Evolutionary conservation across 1,140 invertebrate genomes (phyloP).

Genomic region (Spodoptera frugiperda): DNA sequence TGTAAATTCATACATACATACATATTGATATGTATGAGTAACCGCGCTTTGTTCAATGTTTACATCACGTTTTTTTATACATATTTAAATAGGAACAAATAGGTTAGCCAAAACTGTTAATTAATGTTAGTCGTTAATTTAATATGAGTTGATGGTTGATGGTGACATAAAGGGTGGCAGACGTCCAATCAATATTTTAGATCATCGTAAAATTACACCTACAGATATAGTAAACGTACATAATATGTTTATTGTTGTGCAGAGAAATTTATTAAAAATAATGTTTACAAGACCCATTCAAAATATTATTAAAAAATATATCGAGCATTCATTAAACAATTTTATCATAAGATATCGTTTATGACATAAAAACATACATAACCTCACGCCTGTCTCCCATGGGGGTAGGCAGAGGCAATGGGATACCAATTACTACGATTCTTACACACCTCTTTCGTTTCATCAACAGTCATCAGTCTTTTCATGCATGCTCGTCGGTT

Average conservation of each 20-base stretch:
- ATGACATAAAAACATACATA: no score
- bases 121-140: background rate
- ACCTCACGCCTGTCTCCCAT: no score
- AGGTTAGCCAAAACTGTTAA: slow-evolving; percentile 22
- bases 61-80: background rate
- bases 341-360: no score
- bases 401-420: no score
- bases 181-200: slow-evolving; percentile 4
- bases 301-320: no score
- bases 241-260: background rate
- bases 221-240: background rate
- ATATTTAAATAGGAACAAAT: slow-evolving; percentile 13
- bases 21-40: background rate
- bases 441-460: no score
- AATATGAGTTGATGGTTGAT: background rate
- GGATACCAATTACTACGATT: no score
- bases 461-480: no score
- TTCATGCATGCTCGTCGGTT: no score
- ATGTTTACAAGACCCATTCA: no score
- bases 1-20: no score
- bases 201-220: slow-evolving; percentile 15
- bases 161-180: slow-evolving; percentile 25
- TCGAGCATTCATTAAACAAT: no score
- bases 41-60: background rate
- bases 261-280: background rate